A percentile compares a stretch with the other conserved stretches of the same genome.
These are phyloP conservation scores for Watersipora subatra DNA, from an alignment of 1,140 invertebrate genomes.

Conservation along the genomic window DNA sequence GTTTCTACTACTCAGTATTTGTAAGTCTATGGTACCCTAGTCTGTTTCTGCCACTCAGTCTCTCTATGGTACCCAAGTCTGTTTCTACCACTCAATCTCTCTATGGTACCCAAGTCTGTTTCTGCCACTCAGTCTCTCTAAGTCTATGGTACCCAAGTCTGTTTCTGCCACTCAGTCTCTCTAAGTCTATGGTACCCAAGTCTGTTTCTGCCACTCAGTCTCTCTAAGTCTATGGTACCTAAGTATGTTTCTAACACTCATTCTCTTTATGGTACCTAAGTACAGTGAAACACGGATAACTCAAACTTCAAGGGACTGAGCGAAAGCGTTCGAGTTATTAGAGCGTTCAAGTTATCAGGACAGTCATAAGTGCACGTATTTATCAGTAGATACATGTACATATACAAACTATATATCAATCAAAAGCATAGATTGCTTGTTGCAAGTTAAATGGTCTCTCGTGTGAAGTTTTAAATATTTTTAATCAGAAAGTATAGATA, in stretches of 20 bases:
- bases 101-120: slow-evolving; percentile 7
- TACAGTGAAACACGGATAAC: too few species aligned
- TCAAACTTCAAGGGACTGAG: too few species aligned
- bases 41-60: slow-evolving; percentile 7
- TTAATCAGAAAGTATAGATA: too few species aligned
- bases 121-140: slow-evolving; percentile 10
- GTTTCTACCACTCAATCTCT: slow-evolving; percentile 11
- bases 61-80: slow-evolving; percentile 11
- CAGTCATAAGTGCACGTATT: too few species aligned
- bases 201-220: neutral
- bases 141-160: slow-evolving; percentile 6
- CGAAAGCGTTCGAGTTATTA: too few species aligned
- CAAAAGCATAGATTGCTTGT: too few species aligned
- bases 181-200: neutral
- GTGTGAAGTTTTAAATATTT: too few species aligned
- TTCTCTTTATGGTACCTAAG: slow-evolving; percentile 6
- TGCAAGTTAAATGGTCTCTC: too few species aligned
- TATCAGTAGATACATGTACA: too few species aligned
- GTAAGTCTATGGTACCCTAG: neutral
- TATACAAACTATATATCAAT: too few species aligned
- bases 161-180: slow-evolving; percentile 1
- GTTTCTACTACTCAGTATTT: neutral
- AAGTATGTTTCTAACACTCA: neutral
- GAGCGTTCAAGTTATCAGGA: too few species aligned
- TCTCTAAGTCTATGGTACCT: neutral